Evolutionary conservation across 1,140 invertebrate genomes (phyloP), one percentile per base, ranked within the genome.

Genomic region (Pseudoatta argentina): DNA sequence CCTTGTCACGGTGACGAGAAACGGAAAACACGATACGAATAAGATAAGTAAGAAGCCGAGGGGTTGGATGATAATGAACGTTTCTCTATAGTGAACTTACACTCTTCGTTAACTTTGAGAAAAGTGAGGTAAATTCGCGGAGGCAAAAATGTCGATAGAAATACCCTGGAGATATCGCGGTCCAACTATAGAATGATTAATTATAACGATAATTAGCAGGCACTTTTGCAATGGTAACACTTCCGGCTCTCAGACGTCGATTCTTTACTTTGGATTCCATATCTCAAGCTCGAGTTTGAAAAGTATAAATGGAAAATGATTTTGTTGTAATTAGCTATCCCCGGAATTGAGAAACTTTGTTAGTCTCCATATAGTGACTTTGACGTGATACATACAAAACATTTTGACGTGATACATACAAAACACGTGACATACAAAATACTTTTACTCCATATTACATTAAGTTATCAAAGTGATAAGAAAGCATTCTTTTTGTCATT

Each of bases 131-230:
- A 87, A 88, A 85, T 72, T 72, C 44, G 12, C 53, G 18, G 27
- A 34, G 57, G 61, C 55, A 73, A 89, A 89, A 89, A 89, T 85
- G 87, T 86, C 87, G 78, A 86, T 89, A 66, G 87, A 72, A 86
- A 89, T 69, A 66, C 87, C 83, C 88, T 30, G 34, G 75, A 86
- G 83, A 86, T 89, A 82, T 64, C 69, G 79, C 69, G 87, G 79
- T 89, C 71, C 75, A 61, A 89, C 85, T 76, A 79, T 73, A 73
- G 55, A 67, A 27, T 63, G 51, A 76, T 89, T 89, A 89, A 89
- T 89, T 89, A 89, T 73, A 75, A 44, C 71, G 87, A 82, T 89
- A 89, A 89, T 89, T 89, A 89, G 83, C 83, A 64, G 79, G 39
- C 73, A 73, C 78, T 39, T 83, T 83, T 61, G 79, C 63, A 16